A percentile compares a stretch with the other conserved stretches of the same genome.
Evolutionary conservation across 1,140 invertebrate species (phyloP).

Genomic region (Ceratina calcarata): DNA sequence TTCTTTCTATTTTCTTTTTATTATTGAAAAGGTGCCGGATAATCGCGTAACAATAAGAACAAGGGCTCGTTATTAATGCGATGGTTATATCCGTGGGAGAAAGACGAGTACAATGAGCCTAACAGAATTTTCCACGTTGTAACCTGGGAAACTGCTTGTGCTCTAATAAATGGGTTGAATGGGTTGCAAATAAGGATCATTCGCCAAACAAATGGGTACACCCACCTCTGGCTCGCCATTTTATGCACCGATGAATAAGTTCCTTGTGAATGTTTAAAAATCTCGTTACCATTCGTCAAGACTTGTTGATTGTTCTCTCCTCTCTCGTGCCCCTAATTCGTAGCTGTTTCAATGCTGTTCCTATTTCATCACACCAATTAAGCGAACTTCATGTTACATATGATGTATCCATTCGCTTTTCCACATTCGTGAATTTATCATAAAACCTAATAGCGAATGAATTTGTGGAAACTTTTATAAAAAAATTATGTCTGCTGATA

Average conservation of each 20-base stretch:
- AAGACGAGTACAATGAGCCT: background rate
- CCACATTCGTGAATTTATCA: background rate
- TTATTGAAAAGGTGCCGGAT: background rate
- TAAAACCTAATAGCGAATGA: no score
- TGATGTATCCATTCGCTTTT: background rate
- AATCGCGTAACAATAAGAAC: background rate
- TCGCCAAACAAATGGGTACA: background rate
- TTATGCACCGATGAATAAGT: background rate
- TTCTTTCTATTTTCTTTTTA: no score
- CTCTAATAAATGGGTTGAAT: background rate
- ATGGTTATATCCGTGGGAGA: background rate
- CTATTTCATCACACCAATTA: background rate
- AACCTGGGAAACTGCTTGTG: background rate
- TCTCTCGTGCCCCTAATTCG: background rate
- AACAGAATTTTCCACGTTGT: background rate
- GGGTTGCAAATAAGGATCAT: no score
- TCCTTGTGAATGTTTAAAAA: conserved; percentile 4
- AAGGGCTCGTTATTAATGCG: background rate
- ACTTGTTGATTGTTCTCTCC: background rate
- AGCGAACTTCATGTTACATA: background rate
- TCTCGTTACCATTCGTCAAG: conserved; percentile 3
- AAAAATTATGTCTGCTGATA: no score
- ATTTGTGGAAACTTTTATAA: no score
- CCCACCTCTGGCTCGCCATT: background rate
- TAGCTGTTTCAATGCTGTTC: background rate